A percentile compares a stretch with the other conserved stretches of the same genome.
phyloP scores from a whole-genome alignment of 2,797 vertebrate species.

The Gymnocypris eckloni region DNA sequence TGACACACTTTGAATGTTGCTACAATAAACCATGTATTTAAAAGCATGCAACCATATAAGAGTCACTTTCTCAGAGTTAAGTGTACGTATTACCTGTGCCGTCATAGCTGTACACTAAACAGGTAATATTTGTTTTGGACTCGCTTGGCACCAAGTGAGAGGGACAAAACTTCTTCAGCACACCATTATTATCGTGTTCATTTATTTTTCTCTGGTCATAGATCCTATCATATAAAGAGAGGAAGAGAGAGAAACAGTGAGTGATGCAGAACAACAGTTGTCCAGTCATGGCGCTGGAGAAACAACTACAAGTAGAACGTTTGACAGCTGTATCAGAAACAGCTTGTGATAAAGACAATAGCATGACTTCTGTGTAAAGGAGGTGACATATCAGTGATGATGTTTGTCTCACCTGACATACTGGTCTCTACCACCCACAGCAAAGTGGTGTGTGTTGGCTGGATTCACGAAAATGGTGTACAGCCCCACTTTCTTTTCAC shows the following conservation, averaged over 20 bases:
- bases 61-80: background rate
- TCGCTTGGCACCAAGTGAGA: constrained; percentile 95
- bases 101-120: constrained; percentile 96
- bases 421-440: constrained; percentile 94
- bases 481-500: constrained; percentile 94
- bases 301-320: background rate
- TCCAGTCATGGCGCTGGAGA: background rate
- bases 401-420: constrained; percentile 85
- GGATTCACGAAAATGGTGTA: constrained; percentile 97
- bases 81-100: constrained; percentile 84
- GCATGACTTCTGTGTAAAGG: background rate
- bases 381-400: background rate
- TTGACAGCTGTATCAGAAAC: background rate
- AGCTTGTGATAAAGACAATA: background rate
- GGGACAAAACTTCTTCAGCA: constrained; percentile 96
- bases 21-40: background rate
- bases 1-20: background rate
- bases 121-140: constrained; percentile 98
- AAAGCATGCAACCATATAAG: background rate
- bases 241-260: background rate
- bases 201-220: constrained; percentile 97
- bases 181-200: constrained; percentile 93
- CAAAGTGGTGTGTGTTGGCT: constrained; percentile 92
- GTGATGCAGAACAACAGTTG: background rate
- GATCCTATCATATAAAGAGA: constrained; percentile 78